Evolutionary conservation across 2,797 vertebrate genomes (phyloP), one percentile per base, ranked within the genome.

Genomic region (Chelon labrosus): DNA sequence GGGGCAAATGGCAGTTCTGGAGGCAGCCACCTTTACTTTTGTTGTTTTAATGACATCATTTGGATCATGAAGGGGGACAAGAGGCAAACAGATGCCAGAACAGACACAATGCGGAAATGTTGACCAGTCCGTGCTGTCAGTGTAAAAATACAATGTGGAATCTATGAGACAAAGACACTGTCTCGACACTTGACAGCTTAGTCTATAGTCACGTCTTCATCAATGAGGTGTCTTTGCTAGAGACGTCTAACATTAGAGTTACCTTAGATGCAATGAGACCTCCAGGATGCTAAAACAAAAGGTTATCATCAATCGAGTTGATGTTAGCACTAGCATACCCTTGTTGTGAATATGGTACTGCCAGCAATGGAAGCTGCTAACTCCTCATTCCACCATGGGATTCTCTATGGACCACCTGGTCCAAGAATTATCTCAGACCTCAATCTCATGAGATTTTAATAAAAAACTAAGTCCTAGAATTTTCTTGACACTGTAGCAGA

Each of bases 1-100:
- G 37, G 79, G 69, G 73, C 80, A 88, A 90, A 88, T 46, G 67
- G 61, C 75, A 80, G 70, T 73, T 84, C 31, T 67, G 31, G 39
- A 85, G 82, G 80, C 65, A 31, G 65, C 52, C 68, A 65, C 49
- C 57, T 88, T 77, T 52, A 79, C 65, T 69, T 75, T 80, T 75
- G 68, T 77, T 75, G 61, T 75, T 83, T 75, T 60, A 81, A 69
- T 46, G 53, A 63, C 53, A 69, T 57, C 25, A 65, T 69, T 79
- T 71, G 64, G 73, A 75, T 71, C 64, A 60, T 55, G 61, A 14
- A 39, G 50, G 54, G 65, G 54, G 64, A 78, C 16, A 71, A 51
- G 25, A 31, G 38, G 10, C 17, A 75, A 59, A 76, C 16, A 49
- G 25, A 50, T 47, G 67, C 49, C 46, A 25, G 13, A 70, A 39